Percentiles rank a stretch among this genome's conserved stretches.
Conservation (phyloP, 2,113 vertebrate genomes). For the Psilopsiagon aurifrons region DNA sequence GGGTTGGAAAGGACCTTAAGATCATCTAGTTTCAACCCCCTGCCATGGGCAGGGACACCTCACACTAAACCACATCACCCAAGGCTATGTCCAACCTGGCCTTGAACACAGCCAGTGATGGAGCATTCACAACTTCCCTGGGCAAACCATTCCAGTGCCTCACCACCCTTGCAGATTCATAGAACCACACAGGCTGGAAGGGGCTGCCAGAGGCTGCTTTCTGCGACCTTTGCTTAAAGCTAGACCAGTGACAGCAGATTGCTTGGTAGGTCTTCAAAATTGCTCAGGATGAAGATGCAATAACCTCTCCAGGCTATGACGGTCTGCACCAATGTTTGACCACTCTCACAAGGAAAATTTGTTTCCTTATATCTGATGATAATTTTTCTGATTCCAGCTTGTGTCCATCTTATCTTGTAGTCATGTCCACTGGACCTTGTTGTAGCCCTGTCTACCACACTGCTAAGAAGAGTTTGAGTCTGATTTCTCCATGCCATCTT, state of each 20-base stretch:
- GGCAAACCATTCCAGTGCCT: too few relatives aligned
- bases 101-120: too few relatives aligned
- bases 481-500: neutral
- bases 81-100: too few relatives aligned
- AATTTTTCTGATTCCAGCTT: neutral
- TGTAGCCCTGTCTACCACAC: neutral
- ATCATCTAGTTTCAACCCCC: too few relatives aligned
- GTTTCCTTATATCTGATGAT: neutral
- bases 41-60: too few relatives aligned
- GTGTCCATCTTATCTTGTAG: neutral
- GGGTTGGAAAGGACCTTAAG: too few relatives aligned
- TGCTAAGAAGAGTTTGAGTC: neutral
- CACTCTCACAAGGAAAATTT: neutral
- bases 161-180: neutral
- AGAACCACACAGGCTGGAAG: neutral
- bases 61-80: too few relatives aligned
- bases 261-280: neutral
- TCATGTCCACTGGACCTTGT: neutral
- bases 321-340: neutral
- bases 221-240: neutral
- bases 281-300: neutral
- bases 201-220: neutral
- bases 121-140: too few relatives aligned
- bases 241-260: neutral
- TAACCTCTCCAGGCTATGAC: fast-evolving